Evolutionary conservation across 2,113 vertebrate species (phyloP).

Genomic region (Scopus umbretta): DNA sequence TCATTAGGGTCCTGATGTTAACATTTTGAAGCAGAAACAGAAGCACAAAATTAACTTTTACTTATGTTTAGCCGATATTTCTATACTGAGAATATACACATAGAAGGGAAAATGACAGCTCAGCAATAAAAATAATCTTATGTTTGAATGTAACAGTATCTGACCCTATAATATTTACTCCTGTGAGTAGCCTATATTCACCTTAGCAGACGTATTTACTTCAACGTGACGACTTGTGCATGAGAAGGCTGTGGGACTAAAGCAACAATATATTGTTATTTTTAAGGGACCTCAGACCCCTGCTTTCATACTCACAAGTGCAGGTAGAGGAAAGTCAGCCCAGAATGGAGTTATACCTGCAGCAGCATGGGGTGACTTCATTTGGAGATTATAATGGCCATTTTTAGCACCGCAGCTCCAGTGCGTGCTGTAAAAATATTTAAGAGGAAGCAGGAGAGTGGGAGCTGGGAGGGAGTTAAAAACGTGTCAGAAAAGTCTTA

Average conservation of each 20-base stretch:
- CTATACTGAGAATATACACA: background rate
- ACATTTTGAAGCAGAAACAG: background rate
- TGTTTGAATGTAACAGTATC: background rate
- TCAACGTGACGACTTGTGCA: background rate
- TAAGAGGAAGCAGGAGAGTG: background rate
- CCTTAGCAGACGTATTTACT: background rate
- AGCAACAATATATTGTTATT: background rate
- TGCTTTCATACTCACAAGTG: fast-evolving
- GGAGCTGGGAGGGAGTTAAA: slow-evolving; percentile 55
- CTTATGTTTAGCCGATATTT: background rate
- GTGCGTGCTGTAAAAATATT: background rate
- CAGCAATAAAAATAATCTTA: background rate
- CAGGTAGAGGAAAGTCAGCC: background rate
- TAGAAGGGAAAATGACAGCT: background rate
- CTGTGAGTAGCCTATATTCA: background rate
- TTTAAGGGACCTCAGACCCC: background rate
- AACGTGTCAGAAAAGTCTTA: slow-evolving; percentile 69
- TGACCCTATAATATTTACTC: background rate
- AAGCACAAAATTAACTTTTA: background rate
- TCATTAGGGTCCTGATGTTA: background rate
- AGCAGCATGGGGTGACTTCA: background rate
- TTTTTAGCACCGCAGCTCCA: background rate
- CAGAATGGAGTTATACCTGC: background rate
- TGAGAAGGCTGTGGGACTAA: background rate
- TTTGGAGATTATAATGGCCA: background rate